Conservation (phyloP, 2,888 invertebrate species). For the Drosophila antonietae region DNA sequence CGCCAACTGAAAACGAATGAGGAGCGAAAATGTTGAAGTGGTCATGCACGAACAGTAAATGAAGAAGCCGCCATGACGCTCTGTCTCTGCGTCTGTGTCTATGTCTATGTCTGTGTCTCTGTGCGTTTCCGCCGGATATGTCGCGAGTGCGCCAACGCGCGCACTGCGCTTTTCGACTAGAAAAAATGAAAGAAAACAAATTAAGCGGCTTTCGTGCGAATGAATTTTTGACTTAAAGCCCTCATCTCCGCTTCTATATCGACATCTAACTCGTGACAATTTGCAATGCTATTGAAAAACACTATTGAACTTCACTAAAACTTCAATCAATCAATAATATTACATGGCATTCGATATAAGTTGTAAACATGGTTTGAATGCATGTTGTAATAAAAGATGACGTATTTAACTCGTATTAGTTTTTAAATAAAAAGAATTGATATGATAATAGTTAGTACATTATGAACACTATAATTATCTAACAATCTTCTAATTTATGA, state of each 20-base stretch:
- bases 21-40: slow-evolving; percentile 60
- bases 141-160: slow-evolving; percentile 56
- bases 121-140: slow-evolving; percentile 61
- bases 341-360: not conserved
- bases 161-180: slow-evolving; percentile 38
- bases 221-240: slow-evolving; percentile 51
- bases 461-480: not conserved
- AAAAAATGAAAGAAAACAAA: slow-evolving; percentile 54
- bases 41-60: slow-evolving; percentile 70
- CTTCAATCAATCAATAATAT: not conserved
- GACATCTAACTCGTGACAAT: not conserved
- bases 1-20: slow-evolving; percentile 52
- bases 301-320: not conserved
- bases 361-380: not conserved
- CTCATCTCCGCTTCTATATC: slow-evolving; percentile 19
- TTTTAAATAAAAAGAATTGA: not conserved
- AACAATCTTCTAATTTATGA: not conserved
- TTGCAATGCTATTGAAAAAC: not conserved
- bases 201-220: slow-evolving; percentile 58
- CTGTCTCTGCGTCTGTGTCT: slow-evolving; percentile 21
- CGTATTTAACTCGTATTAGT: not conserved
- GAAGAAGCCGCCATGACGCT: slow-evolving; percentile 32
- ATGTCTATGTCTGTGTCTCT: slow-evolving; percentile 27
- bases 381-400: not conserved
- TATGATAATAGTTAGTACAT: too few relatives aligned